A percentile compares a stretch with the other conserved stretches of the same genome.
Conservation (phyloP, 2,888 invertebrate species). For the Orthonevra nobilis region DNA sequence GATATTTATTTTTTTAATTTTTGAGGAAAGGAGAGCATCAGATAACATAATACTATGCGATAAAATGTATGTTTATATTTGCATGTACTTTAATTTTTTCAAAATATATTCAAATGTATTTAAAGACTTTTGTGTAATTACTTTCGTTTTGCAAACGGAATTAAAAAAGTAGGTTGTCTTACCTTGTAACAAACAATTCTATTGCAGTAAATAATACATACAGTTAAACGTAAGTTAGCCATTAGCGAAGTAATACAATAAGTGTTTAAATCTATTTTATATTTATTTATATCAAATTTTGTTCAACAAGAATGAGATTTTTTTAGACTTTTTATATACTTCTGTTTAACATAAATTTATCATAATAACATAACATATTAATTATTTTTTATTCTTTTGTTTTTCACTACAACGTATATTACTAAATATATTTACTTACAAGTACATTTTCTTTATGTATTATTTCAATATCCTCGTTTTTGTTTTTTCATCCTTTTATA, state of each 20-base stretch:
- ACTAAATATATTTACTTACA: conserved; percentile 73
- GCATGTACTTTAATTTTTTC: conserved; percentile 15
- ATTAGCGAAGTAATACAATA: conserved; percentile 59
- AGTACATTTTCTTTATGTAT: conserved; percentile 51
- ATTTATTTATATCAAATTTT: conserved; percentile 50
- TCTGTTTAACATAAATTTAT: conserved; percentile 48
- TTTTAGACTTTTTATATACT: conserved; percentile 36
- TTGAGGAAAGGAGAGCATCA: conserved; percentile 41
- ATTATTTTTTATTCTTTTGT: conserved; percentile 45
- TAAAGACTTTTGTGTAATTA: conserved; percentile 17
- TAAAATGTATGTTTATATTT: conserved; percentile 3
- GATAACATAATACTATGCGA: conserved; percentile 57
- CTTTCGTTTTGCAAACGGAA: conserved; percentile 36
- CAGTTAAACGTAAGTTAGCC: conserved; percentile 44
- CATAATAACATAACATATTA: conserved; percentile 68
- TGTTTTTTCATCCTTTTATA: conserved; percentile 30
- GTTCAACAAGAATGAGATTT: conserved; percentile 68
- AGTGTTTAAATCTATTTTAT: conserved; percentile 40
- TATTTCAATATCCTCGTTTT: conserved; percentile 53
- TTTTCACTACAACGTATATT: conserved; percentile 76
- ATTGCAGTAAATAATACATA: conserved; percentile 65
- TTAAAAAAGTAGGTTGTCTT: conserved; percentile 31
- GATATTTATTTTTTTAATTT: conserved; percentile 17
- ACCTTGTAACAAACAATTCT: conserved; percentile 44
- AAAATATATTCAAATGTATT: conserved; percentile 34